A percentile compares a stretch with the other conserved stretches of the same genome.
Conservation (phyloP, 2,888 invertebrate genomes). For the Agrotis exclamationis region DNA sequence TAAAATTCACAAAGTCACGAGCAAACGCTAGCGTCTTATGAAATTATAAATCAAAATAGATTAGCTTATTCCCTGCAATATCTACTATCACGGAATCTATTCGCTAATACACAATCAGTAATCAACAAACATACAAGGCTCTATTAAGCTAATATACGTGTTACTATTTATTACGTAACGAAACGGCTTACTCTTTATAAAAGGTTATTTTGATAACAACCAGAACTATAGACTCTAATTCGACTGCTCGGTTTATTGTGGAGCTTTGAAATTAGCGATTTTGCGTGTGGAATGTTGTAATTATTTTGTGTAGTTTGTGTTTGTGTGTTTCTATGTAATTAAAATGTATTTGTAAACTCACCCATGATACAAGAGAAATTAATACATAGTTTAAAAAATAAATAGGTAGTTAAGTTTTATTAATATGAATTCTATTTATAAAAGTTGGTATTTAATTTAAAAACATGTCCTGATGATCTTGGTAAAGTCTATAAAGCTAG, state of each 20-base stretch:
- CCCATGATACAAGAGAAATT: no score
- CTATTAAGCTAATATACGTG: conserved; percentile 60
- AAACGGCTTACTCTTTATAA: conserved; percentile 65
- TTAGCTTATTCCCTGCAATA: background rate
- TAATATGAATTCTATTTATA: no score
- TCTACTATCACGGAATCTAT: conserved; percentile 26
- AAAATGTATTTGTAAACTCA: no score
- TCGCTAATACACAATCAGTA: conserved; percentile 37
- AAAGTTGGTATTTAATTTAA: no score
- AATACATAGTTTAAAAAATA: no score
- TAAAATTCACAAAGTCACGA: no score
- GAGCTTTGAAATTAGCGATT: conserved; percentile 40
- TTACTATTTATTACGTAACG: conserved; percentile 64
- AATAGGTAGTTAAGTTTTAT: no score
- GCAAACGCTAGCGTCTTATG: background rate
- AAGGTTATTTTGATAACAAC: conserved; percentile 65
- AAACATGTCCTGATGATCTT: no score
- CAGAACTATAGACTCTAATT: conserved; percentile 62
- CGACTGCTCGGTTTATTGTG: conserved; percentile 53
- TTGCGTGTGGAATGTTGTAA: background rate
- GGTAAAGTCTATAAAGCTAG: no score
- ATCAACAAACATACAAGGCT: conserved; percentile 48
- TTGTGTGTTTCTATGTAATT: no score
- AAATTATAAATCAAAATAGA: conserved; percentile 11
- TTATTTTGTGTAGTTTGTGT: no score